Conservation (phyloP, 2,888 invertebrate genomes). For the Phania funesta region DNA sequence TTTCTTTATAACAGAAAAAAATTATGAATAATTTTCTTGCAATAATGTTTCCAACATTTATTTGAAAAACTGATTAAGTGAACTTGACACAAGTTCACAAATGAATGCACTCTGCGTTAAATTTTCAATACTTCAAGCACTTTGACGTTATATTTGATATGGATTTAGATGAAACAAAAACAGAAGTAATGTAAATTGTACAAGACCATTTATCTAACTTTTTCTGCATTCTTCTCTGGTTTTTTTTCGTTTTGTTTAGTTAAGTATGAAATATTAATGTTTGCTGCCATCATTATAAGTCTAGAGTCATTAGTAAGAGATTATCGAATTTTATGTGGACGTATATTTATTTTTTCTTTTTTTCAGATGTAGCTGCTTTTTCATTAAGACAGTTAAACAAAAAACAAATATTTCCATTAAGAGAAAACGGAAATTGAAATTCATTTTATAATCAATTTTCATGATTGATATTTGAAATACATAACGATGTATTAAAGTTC, state of each 20-base stretch:
- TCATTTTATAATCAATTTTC: background rate
- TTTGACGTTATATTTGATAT: too few relatives aligned
- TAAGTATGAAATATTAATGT: background rate
- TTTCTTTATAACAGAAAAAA: background rate
- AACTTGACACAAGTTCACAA: background rate
- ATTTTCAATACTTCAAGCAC: too few relatives aligned
- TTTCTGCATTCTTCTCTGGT: background rate
- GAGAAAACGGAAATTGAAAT: slow-evolving; percentile 16
- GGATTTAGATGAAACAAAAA: too few relatives aligned
- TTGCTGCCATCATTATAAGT: background rate
- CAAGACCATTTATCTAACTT: too few relatives aligned
- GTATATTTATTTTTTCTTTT: background rate
- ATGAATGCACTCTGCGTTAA: background rate
- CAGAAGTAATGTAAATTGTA: too few relatives aligned
- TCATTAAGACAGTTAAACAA: background rate
- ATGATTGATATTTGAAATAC: background rate
- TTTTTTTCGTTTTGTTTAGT: background rate
- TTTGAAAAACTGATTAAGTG: background rate
- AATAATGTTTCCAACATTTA: background rate
- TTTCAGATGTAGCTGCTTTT: background rate
- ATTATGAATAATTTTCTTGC: background rate
- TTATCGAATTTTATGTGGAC: background rate
- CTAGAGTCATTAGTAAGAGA: background rate
- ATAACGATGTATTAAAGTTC: too few relatives aligned
- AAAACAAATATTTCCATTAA: slow-evolving; percentile 7